Conservation (phyloP, 1,140 invertebrate species). For the Amphibalanus amphitrite region DNA sequence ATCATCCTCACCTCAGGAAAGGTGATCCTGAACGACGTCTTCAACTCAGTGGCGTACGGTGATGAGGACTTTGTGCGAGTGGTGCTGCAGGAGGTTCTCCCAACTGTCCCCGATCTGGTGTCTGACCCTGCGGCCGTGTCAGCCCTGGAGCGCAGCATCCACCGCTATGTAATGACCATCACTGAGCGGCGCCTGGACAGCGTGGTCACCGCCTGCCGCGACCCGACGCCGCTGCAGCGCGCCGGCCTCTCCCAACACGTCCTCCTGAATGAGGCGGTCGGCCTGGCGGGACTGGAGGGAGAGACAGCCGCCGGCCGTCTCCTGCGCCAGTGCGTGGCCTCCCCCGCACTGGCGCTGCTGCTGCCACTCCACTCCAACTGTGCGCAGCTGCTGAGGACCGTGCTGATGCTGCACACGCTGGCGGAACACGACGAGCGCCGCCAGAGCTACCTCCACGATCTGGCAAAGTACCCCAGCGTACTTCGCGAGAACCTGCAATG, state of each 20-base stretch:
- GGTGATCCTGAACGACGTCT: not conserved
- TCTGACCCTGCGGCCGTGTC: not conserved
- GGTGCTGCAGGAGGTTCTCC: not conserved
- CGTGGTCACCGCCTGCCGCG: not conserved
- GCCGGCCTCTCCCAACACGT: not conserved
- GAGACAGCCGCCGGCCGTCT: not conserved
- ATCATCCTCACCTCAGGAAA: not conserved
- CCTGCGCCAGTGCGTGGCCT: not conserved
- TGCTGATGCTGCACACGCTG: not conserved
- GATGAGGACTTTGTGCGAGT: not conserved
- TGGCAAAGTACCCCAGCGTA: slow-evolving; percentile 3
- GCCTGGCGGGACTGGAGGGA: not conserved
- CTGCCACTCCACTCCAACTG: not conserved
- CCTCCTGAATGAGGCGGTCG: not conserved
- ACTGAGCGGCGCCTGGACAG: not conserved
- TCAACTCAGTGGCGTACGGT: not conserved
- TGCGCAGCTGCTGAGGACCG: not conserved
- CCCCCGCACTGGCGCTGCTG: not conserved
- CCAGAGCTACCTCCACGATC: not conserved
- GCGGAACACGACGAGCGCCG: not conserved
- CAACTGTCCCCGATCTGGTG: not conserved
- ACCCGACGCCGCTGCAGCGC: slow-evolving; percentile 4
- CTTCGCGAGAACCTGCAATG: slow-evolving; percentile 2
- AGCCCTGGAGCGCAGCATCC: not conserved
- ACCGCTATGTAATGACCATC: not conserved